These are phyloP conservation scores for Mormoops blainvillei DNA, from an alignment of 2,113 vertebrate species.

Conservation along the genomic window DNA sequence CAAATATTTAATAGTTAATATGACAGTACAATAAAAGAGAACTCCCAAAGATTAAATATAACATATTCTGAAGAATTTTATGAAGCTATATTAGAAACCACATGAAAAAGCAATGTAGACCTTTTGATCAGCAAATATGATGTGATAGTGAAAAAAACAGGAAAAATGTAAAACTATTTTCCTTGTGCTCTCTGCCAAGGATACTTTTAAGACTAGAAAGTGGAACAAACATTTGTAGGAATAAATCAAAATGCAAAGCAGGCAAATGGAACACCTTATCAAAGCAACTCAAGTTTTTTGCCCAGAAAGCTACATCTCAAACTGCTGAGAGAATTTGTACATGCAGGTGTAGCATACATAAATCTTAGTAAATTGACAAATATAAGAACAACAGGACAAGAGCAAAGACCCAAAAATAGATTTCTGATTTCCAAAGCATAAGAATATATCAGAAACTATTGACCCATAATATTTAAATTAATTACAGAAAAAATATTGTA, in stretches of 20 bases:
- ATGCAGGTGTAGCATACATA: background rate
- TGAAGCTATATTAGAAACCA: background rate
- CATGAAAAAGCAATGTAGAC: background rate
- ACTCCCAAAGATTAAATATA: background rate
- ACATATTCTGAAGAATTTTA: background rate
- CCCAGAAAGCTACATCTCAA: background rate
- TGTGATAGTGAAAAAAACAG: background rate
- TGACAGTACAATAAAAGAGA: background rate
- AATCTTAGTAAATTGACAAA: background rate
- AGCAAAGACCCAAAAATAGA: background rate
- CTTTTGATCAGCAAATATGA: background rate
- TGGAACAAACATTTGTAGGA: background rate
- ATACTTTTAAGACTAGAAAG: background rate
- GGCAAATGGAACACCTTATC: background rate
- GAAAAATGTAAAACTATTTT: background rate
- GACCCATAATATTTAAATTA: background rate
- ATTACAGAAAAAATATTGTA: background rate
- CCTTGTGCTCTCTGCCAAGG: background rate
- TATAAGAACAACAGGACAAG: background rate
- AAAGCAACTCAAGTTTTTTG: background rate
- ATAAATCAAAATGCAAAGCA: background rate
- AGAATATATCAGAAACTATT: background rate
- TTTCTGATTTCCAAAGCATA: background rate
- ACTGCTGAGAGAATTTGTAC: background rate
- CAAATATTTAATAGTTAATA: background rate